Evolutionary conservation across 2,797 vertebrate species (phyloP).

Genomic region (Sitta carolinensis): DNA sequence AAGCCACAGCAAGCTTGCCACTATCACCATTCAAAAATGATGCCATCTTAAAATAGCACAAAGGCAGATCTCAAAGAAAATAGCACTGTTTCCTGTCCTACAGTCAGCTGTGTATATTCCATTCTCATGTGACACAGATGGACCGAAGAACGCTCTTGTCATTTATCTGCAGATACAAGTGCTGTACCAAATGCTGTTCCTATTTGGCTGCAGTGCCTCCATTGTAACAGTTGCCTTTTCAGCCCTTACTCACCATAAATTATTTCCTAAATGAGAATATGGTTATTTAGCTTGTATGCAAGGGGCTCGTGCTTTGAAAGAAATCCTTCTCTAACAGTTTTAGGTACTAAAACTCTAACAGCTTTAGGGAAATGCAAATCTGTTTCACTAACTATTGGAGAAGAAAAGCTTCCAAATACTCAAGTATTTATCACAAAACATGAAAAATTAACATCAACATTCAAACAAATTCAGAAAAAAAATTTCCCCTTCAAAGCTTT

Average conservation of each 20-base stretch:
- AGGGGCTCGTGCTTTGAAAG: neutral
- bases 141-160: neutral
- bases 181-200: neutral
- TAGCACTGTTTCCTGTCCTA: neutral
- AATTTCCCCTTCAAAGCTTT: neutral
- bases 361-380: neutral
- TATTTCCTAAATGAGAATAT: neutral
- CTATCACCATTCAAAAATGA: neutral
- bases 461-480: neutral
- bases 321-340: neutral
- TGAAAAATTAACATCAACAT: neutral
- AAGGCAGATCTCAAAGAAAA: conserved; percentile 11
- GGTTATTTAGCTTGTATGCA: neutral
- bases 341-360: neutral
- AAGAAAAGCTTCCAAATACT: neutral
- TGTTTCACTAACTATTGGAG: neutral
- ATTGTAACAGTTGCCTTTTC: neutral
- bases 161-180: neutral
- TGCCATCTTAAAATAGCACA: conserved; percentile 32
- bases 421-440: neutral
- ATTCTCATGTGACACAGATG: neutral
- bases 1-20: conserved; percentile 10
- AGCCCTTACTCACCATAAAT: neutral
- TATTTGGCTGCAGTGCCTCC: neutral
- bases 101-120: neutral